Base-by-base conservation (phyloP, 2,888 invertebrate species). In the Fissipunctia ypsillon region DNA sequence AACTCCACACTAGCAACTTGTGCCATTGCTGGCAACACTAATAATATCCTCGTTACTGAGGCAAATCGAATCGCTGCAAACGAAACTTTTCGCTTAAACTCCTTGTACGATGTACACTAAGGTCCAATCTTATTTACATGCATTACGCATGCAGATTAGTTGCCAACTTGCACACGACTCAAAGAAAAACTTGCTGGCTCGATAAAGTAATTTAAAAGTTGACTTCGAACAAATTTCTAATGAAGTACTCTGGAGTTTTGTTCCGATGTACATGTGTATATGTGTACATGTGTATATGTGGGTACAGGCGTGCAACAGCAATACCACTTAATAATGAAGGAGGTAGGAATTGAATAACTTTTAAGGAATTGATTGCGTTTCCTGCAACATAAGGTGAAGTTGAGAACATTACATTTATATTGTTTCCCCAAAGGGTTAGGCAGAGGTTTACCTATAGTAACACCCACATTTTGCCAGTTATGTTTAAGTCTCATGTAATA, bases 61-160 rank as follows among this genome's bases (percentile, higher is more conserved):
- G 82, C 76, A 82, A 88, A 88, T 86, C 74, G 77, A 81, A 81
- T 84, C 68, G 70, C 56, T 69, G 74, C 61, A 74, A 83, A 73
- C 66, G 73, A 74, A 88, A 86, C 59, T 89, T 90, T 86, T 68
- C 78, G 80, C 85, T 84, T 85, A 86, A 88, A 83, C 85, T 85
- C 86, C 85, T 84, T 86, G 81, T 57, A 57, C 48, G 31, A 41
- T 57, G 78, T 86, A 85, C 76, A 68, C 76, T 71, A n/a, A 80
- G 78, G 82, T 82, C 80, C 84, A 86, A 90, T 90, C 88, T 87
- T 91, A 92, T 92, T 92, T 92, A 91, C 92, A 89, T 89, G 90
- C 91, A 93, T 93, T 93, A 93, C 93, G 88, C 88, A 94, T 93
- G 93, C 90, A 94, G 92, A 94, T 94, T 94, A 93, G 91, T 92